These are phyloP conservation scores for Sinocyclocheilus anshuiensis DNA, from an alignment of 2,113 vertebrate species.

Conservation along the genomic window DNA sequence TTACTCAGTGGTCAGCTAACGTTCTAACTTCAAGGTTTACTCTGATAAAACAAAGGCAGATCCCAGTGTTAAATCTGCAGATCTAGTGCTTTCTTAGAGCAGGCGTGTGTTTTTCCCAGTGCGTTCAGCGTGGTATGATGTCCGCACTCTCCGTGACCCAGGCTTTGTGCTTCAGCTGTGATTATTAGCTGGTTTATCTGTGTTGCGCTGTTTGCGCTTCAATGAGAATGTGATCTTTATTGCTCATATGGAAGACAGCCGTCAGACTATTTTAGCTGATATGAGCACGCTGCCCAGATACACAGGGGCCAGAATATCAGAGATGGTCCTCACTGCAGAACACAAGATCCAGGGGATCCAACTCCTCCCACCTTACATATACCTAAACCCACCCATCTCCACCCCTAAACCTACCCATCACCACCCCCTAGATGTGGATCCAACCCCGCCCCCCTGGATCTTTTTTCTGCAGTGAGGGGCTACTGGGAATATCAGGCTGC, in stretches of 20 bases:
- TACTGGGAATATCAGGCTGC: constrained; percentile 80
- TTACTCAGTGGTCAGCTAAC: neutral
- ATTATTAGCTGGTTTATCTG: constrained; percentile 24
- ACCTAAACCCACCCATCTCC: no score
- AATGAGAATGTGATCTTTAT: constrained; percentile 13
- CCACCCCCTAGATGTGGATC: no score
- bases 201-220: neutral
- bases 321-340: no score
- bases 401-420: no score
- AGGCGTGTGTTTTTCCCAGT: neutral
- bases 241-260: constrained; percentile 52
- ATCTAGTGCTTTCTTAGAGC: neutral
- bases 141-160: neutral
- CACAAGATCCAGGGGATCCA: no score
- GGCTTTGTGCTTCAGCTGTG: neutral
- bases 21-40: neutral
- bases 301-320: constrained; percentile 69
- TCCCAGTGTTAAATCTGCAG: neutral
- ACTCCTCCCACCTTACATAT: no score
- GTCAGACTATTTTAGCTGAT: constrained; percentile 59
- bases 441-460: no score
- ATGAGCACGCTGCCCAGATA: constrained; percentile 80
- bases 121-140: neutral
- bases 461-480: no score
- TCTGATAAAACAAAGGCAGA: neutral